Conservation (phyloP, 1,140 invertebrate species). For the Bradysia coprophila region DNA sequence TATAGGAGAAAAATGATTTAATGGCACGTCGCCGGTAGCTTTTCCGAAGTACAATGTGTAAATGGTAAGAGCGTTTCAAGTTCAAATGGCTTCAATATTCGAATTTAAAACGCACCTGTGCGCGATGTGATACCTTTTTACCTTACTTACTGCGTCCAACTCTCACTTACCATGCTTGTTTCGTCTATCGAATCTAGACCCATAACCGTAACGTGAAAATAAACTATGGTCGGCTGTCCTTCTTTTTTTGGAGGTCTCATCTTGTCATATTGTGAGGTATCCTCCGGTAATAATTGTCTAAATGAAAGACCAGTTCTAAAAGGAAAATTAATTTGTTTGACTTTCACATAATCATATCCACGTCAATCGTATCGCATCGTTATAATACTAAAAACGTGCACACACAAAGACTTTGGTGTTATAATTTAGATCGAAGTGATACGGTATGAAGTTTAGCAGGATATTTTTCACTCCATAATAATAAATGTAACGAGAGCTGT, state of each 20-base stretch:
- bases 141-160: too few species aligned
- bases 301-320: conserved; percentile 35
- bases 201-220: conserved; percentile 76
- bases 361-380: not conserved
- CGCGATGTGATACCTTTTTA: too few species aligned
- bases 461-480: not conserved
- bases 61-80: too few species aligned
- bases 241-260: conserved; percentile 69
- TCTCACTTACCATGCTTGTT: conserved; percentile 86
- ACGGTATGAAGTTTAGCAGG: not conserved
- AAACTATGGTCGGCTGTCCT: conserved; percentile 68
- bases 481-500: not conserved
- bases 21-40: too few species aligned
- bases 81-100: too few species aligned
- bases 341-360: not conserved
- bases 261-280: conserved; percentile 75
- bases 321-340: too few species aligned
- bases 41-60: too few species aligned
- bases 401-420: not conserved
- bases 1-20: conserved; percentile 13
- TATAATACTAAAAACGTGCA: not conserved
- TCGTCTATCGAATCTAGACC: conserved; percentile 80
- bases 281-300: conserved; percentile 62
- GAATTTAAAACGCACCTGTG: too few species aligned
- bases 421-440: not conserved